Conservation (phyloP, 2,797 vertebrate species). For the Crenichthys baileyi region DNA sequence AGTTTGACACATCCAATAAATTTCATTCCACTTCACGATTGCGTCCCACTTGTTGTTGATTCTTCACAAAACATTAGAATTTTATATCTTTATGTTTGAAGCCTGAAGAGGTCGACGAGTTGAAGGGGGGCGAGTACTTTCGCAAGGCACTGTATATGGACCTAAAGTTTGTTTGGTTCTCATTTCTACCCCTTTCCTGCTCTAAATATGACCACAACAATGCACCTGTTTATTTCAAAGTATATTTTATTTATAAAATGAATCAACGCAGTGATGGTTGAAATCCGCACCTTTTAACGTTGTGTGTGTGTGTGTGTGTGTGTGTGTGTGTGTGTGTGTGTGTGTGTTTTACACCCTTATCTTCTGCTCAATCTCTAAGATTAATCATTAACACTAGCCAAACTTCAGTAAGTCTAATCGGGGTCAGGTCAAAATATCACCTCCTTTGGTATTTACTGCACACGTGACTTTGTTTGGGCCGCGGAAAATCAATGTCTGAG, state of each 20-base stretch:
- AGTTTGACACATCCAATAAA: no score
- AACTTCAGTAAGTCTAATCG: constrained; percentile 65
- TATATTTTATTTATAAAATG: constrained; percentile 12
- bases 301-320: constrained; percentile 15
- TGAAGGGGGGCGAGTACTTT: no score
- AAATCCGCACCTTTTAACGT: constrained; percentile 29
- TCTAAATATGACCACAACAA: constrained; percentile 5
- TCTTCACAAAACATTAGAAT: no score
- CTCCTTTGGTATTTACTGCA: constrained; percentile 78
- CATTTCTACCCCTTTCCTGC: not conserved
- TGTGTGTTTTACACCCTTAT: constrained; percentile 44
- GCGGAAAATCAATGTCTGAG: constrained; percentile 54
- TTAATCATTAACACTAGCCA: constrained; percentile 79
- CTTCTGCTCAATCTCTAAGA: constrained; percentile 55
- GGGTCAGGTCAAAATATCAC: constrained; percentile 68
- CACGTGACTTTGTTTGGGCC: constrained; percentile 72
- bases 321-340: constrained; percentile 15
- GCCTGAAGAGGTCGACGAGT: no score
- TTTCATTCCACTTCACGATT: no score
- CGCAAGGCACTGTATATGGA: no score
- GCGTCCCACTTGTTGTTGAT: no score
- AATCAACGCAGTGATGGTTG: constrained; percentile 16
- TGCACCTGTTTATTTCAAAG: not conserved
- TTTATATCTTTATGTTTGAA: no score
- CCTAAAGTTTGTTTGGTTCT: not conserved